These are phyloP conservation scores for Sylvia atricapilla DNA, from an alignment of 2,113 vertebrate species.

Conservation along the genomic window DNA sequence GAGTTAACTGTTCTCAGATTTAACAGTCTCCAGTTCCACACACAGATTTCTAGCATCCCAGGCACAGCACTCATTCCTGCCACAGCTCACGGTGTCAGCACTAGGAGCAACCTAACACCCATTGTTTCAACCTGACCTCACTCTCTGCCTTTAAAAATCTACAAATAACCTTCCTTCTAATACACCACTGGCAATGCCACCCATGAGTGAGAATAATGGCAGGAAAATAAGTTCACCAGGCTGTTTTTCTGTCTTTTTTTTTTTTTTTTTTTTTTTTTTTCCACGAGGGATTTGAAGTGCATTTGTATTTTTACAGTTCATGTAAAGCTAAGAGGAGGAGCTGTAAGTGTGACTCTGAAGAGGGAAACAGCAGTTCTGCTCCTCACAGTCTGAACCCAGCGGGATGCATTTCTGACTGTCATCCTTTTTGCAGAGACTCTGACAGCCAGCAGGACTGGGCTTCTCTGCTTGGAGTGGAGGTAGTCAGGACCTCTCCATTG, in stretches of 20 bases:
- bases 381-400: not conserved
- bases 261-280: not conserved
- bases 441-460: not conserved
- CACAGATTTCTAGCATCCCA: not conserved
- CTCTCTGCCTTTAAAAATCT: not conserved
- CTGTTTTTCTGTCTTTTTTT: not conserved
- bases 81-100: not conserved
- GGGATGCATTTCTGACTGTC: not conserved
- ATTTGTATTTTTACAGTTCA: not conserved
- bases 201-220: not conserved
- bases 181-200: not conserved
- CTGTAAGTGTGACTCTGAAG: not conserved
- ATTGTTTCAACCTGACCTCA: not conserved
- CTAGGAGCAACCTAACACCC: not conserved
- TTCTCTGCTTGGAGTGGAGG: not conserved
- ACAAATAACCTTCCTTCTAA: not conserved
- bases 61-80: not conserved
- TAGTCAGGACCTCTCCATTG: not conserved
- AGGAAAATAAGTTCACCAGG: not conserved
- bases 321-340: not conserved
- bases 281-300: not conserved
- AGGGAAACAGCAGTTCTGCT: not conserved
- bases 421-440: not conserved
- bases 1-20: slow-evolving; percentile 1
- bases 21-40: not conserved